Percentiles rank a stretch among this genome's conserved stretches.
Conservation (phyloP, 2,797 vertebrate species). For the Coranthus polyacanthus region DNA sequence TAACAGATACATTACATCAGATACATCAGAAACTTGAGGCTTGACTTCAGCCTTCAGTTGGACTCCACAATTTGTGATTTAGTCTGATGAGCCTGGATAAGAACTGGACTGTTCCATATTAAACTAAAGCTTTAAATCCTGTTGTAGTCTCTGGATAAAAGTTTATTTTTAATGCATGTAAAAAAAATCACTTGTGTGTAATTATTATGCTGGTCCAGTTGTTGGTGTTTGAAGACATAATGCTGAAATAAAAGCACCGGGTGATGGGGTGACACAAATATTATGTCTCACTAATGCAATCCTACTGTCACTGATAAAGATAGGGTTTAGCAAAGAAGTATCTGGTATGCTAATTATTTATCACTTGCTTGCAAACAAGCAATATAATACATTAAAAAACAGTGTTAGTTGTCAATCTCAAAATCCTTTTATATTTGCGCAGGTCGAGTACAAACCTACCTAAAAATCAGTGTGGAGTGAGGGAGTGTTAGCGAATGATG, state of each 20-base stretch:
- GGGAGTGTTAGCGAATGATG: background rate
- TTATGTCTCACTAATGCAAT: slow-evolving; percentile 26
- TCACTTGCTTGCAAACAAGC: slow-evolving; percentile 27
- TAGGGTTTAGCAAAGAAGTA: slow-evolving; percentile 25
- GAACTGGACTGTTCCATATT: slow-evolving; percentile 1
- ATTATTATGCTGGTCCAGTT: slow-evolving; percentile 10
- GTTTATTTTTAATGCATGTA: slow-evolving; percentile 20
- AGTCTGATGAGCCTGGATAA: slow-evolving; percentile 1
- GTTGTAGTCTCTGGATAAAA: slow-evolving; percentile 6
- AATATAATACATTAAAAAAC: slow-evolving; percentile 23
- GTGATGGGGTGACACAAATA: slow-evolving; percentile 25
- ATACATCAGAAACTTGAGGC: too few relatives aligned
- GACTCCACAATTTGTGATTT: slow-evolving; percentile 2
- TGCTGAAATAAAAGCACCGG: slow-evolving; percentile 37
- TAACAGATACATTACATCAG: too few relatives aligned
- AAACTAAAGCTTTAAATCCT: background rate
- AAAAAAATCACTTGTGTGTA: slow-evolving; percentile 14
- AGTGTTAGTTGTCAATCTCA: slow-evolving; percentile 3
- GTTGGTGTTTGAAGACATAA: slow-evolving; percentile 26
- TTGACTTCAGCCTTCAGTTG: too few relatives aligned
- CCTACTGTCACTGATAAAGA: slow-evolving; percentile 6
- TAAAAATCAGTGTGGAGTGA: background rate
- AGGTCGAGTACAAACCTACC: slow-evolving; percentile 1
- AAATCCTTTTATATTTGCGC: background rate
- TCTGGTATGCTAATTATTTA: slow-evolving; percentile 43